A percentile compares a stretch with the other conserved stretches of the same genome.
Conservation (phyloP, 2,797 vertebrate genomes). For the Sparidentex hasta region DNA sequence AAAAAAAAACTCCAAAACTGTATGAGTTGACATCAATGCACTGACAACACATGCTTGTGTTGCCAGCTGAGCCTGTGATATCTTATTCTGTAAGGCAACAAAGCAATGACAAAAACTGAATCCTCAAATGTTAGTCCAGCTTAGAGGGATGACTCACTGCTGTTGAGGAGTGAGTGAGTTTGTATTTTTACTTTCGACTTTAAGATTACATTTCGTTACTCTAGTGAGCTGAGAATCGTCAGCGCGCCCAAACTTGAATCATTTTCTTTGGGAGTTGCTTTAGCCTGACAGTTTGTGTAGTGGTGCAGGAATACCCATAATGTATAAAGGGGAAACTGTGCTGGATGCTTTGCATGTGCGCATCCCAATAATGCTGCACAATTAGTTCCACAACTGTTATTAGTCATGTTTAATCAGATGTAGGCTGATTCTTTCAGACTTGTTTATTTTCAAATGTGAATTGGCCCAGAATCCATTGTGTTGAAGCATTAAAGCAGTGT, state of each 20-base stretch:
- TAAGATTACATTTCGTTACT: neutral
- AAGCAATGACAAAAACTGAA: constrained; percentile 18
- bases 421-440: neutral
- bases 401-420: constrained; percentile 4
- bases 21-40: constrained; percentile 16
- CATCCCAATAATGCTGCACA: neutral
- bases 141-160: constrained; percentile 21
- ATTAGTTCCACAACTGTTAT: neutral
- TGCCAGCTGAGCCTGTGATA: constrained; percentile 30
- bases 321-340: neutral
- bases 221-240: constrained; percentile 1
- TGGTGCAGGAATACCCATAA: neutral
- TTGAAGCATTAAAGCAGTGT: neutral
- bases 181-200: neutral
- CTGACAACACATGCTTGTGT: constrained; percentile 9
- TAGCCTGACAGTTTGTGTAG: neutral
- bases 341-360: constrained; percentile 1
- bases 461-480: neutral
- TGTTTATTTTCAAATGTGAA: neutral
- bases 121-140: constrained; percentile 21
- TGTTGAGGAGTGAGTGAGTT: neutral
- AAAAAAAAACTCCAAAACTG: constrained; percentile 9
- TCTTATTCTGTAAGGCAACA: constrained; percentile 15
- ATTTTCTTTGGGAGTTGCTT: neutral
- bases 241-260: neutral